phyloP scores from a whole-genome alignment of 2,113 vertebrate species.

The Nothocercus nigrocapillus region DNA sequence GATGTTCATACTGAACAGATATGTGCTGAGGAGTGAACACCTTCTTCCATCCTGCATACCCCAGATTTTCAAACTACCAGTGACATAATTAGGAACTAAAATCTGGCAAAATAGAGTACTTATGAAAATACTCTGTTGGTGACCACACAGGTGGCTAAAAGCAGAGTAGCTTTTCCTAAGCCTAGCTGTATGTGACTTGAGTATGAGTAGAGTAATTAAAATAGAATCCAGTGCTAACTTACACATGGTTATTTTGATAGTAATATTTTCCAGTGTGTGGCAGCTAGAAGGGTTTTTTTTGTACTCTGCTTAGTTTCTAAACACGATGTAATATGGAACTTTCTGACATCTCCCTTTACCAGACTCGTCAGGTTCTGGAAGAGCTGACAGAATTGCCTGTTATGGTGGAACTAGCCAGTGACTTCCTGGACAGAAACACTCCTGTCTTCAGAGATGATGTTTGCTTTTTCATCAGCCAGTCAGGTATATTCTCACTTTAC shows the following conservation, averaged over 20 bases:
- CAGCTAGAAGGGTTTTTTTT: neutral
- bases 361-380: constrained; percentile 98
- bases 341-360: neutral
- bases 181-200: neutral
- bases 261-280: neutral
- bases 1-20: neutral
- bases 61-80: neutral
- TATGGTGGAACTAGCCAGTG: constrained; percentile 98
- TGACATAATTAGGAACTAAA: neutral
- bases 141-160: neutral
- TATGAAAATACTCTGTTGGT: neutral
- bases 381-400: constrained; percentile 96
- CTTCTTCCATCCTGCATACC: neutral
- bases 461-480: constrained; percentile 99
- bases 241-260: neutral
- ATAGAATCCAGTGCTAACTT: neutral
- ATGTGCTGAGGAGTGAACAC: neutral
- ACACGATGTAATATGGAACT: neutral
- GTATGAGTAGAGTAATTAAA: neutral
- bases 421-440: constrained; percentile 98
- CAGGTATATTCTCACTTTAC: constrained; percentile 77
- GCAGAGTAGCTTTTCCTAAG: neutral
- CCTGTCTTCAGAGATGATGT: constrained; percentile 97
- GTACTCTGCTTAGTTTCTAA: neutral
- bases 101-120: neutral